Evolutionary conservation across 2,797 vertebrate genomes (phyloP), one percentile per base, ranked within the genome.

Genomic region (Miichthys miiuy): DNA sequence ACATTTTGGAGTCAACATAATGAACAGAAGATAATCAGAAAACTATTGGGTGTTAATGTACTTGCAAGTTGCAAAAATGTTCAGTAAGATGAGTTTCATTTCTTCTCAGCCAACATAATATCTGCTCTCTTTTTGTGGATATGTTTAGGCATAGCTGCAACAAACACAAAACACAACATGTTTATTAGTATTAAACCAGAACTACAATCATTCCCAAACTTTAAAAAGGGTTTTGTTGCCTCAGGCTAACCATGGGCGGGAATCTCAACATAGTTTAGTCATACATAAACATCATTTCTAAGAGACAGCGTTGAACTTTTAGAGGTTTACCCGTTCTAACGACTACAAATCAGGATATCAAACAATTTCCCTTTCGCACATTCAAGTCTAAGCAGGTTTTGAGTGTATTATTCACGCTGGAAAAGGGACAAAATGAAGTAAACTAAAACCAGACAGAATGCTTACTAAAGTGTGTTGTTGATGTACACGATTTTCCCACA

Each of bases 401-500:
- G 2, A 16, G n/a, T 55, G 0, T 48, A 12, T 10, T 20, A 0
- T 21, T 50, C 25, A 30, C 18, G 42, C 46, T 25, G 48, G 23
- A 21, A 61, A 69, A 42, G 21, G 3, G 14, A 38, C n/a, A 12
- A 51, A 18, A 41, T 34, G 1, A 72, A 38, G 30, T 30, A 34
- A 56, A 74, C 18, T 70, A 34, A 57, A 21, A 21, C 38, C 41
- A 72, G 61, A 61, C 57, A 34, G 56, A 55, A 51, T 27, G 13
- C 34, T 34, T 23, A 18, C 57, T 57, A 6, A 11, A 50, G 25
- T 14, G 48, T 25, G 27, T 46, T 68, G 21, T 48, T 56, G 6
- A 67, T 75, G 30, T 67, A 61, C 8, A 34, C 13, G 2, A 1
- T 64, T 72, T 68, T 61, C 41, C 66, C 65, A 79, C 52, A 76